A percentile compares a stretch with the other conserved stretches of the same genome.
Evolutionary conservation across 1,140 invertebrate genomes (phyloP).

Genomic region (Drosophila mauritiana): DNA sequence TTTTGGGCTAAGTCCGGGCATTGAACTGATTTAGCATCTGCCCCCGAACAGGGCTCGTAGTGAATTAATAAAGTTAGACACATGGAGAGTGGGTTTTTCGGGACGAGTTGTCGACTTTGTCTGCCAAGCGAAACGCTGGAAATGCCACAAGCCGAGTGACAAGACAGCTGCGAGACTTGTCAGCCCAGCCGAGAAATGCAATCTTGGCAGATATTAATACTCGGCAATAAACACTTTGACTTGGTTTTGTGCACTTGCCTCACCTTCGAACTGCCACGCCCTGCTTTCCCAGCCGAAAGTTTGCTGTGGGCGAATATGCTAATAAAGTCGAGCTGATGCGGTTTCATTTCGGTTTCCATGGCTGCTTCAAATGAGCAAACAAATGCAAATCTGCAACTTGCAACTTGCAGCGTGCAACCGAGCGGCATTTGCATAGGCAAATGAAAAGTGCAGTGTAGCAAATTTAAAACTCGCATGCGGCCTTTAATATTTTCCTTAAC

Average conservation of each 20-base stretch:
- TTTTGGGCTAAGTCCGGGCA: constrained; percentile 24
- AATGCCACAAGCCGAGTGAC: constrained; percentile 29
- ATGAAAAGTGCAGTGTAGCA: constrained; percentile 43
- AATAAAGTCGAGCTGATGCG: constrained; percentile 51
- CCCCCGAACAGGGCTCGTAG: constrained; percentile 2
- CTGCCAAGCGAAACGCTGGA: constrained; percentile 17
- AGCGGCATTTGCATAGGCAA: constrained; percentile 48
- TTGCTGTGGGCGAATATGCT: constrained; percentile 54
- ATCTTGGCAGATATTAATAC: constrained; percentile 63
- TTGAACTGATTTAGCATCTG: constrained; percentile 33
- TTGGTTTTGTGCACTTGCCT: constrained; percentile 9
- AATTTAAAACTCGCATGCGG: constrained; percentile 52
- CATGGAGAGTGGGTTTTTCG: background rate
- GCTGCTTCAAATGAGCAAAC: constrained; percentile 62
- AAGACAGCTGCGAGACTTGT: constrained; percentile 8
- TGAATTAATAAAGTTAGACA: constrained; percentile 60
- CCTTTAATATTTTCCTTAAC: constrained; percentile 37
- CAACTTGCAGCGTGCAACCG: constrained; percentile 32
- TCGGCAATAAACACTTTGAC: constrained; percentile 54
- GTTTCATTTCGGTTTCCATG: constrained; percentile 66
- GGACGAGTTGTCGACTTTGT: constrained; percentile 5
- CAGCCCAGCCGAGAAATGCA: constrained; percentile 19
- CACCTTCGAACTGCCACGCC: constrained; percentile 13
- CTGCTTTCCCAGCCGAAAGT: constrained; percentile 24
- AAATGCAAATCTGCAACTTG: constrained; percentile 49